These are phyloP conservation scores for Lytechinus pictus DNA, from an alignment of 35 echinoderm and acorn worm genomes.

Conservation along the genomic window DNA sequence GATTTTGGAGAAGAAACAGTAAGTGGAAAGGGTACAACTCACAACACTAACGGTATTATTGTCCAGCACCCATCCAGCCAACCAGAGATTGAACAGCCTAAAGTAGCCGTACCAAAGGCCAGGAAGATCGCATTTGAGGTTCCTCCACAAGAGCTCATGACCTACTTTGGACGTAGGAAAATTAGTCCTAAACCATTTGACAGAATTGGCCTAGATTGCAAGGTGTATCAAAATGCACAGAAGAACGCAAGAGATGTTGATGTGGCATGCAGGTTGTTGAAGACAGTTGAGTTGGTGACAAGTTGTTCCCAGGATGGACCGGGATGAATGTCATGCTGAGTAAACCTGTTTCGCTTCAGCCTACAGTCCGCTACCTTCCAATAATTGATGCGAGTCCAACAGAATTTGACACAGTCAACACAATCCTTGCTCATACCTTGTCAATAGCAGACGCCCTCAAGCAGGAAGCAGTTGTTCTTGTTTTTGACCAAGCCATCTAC, in stretches of 20 bases:
- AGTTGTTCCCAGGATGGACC: neutral
- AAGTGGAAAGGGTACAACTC: slow-evolving; percentile 76
- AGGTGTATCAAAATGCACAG: neutral
- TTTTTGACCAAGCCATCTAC: slow-evolving; percentile 82
- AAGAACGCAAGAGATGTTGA: neutral
- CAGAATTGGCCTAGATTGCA: neutral
- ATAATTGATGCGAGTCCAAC: slow-evolving; percentile 72
- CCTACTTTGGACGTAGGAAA: neutral
- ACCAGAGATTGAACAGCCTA: neutral
- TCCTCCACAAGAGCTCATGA: neutral
- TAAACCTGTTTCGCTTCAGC: neutral
- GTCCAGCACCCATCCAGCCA: slow-evolving; percentile 47
- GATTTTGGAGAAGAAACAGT: slow-evolving; percentile 85
- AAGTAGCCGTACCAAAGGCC: neutral
- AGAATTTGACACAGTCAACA: slow-evolving; percentile 71
- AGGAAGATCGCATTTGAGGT: neutral
- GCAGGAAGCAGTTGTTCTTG: slow-evolving; percentile 20
- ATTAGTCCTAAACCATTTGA: neutral
- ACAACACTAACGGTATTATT: slow-evolving; percentile 89
- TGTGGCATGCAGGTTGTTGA: neutral
- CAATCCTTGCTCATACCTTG: slow-evolving; percentile 57
- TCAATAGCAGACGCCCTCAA: slow-evolving; percentile 48
- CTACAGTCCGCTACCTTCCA: neutral
- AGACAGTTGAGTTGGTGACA: neutral
- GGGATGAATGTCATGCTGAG: neutral